Percentiles rank a stretch among this genome's conserved stretches.
Evolutionary conservation across 1,140 invertebrate genomes (phyloP).

Genomic region (Cyclina sinensis): DNA sequence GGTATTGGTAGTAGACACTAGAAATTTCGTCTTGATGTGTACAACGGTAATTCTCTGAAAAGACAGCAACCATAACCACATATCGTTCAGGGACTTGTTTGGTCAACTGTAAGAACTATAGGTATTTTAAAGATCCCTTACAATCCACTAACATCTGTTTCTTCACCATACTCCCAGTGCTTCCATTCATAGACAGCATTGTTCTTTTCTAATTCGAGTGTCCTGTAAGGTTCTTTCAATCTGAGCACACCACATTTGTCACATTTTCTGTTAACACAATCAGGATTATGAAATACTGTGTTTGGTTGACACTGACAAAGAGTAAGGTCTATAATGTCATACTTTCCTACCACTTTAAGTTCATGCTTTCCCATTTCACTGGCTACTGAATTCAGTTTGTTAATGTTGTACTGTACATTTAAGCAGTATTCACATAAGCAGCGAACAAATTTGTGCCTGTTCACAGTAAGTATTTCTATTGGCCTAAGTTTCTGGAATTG

Average conservation of each 20-base stretch:
- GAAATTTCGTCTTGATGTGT: slow-evolving; percentile 28
- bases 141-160: slow-evolving; percentile 29
- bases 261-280: slow-evolving; percentile 53
- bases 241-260: slow-evolving; percentile 1
- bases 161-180: slow-evolving; percentile 47
- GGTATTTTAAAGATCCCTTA: slow-evolving; percentile 1
- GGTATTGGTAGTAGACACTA: slow-evolving; percentile 17
- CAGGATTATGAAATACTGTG: background rate
- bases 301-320: slow-evolving; percentile 15
- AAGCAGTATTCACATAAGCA: slow-evolving; percentile 66
- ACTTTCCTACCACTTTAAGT: slow-evolving; percentile 43
- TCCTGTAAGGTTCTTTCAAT: slow-evolving; percentile 2
- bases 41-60: slow-evolving; percentile 61
- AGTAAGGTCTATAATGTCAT: background rate
- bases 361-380: background rate
- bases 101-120: slow-evolving; percentile 34
- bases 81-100: slow-evolving; percentile 31
- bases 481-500: slow-evolving; percentile 51
- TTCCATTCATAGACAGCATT: background rate
- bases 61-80: slow-evolving; percentile 33
- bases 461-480: slow-evolving; percentile 48
- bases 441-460: slow-evolving; percentile 5
- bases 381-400: background rate
- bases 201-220: background rate
- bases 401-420: slow-evolving; percentile 54